These are phyloP conservation scores for Thalassarche chlororhynchos DNA, from an alignment of 2,113 vertebrate genomes.

Conservation along the genomic window DNA sequence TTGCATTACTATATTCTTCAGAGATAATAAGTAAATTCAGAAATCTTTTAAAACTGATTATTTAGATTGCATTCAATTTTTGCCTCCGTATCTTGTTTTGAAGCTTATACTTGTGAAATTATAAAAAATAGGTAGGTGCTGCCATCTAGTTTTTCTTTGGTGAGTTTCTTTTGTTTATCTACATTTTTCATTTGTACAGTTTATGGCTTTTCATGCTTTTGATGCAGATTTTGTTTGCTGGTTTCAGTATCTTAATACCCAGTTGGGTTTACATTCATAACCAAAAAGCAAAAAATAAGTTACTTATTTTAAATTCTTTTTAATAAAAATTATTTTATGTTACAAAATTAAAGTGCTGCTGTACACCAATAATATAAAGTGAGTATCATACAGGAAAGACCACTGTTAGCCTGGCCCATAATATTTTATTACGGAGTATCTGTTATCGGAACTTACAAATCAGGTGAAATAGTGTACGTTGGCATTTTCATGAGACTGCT, in stretches of 20 bases:
- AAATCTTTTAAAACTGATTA: background rate
- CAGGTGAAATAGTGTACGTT: background rate
- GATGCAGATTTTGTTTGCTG: background rate
- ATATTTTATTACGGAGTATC: background rate
- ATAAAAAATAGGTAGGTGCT: constrained; percentile 57
- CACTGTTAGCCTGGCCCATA: background rate
- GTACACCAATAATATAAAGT: background rate
- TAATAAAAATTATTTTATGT: background rate
- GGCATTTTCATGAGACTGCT: background rate
- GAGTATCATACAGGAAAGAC: background rate
- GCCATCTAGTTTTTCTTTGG: constrained; percentile 64
- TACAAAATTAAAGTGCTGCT: background rate
- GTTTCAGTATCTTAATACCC: background rate
- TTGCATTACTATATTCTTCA: background rate
- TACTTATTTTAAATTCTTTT: background rate
- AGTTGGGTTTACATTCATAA: background rate
- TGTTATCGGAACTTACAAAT: background rate
- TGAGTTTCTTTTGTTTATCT: constrained; percentile 3
- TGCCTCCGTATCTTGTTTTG: background rate
- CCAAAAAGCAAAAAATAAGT: background rate
- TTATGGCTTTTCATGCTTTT: background rate
- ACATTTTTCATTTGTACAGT: background rate
- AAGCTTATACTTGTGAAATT: background rate
- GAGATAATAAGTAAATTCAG: background rate
- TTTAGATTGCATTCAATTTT: background rate